Evolutionary conservation across 1,140 invertebrate genomes (phyloP).

Genomic region (Lerema accius): DNA sequence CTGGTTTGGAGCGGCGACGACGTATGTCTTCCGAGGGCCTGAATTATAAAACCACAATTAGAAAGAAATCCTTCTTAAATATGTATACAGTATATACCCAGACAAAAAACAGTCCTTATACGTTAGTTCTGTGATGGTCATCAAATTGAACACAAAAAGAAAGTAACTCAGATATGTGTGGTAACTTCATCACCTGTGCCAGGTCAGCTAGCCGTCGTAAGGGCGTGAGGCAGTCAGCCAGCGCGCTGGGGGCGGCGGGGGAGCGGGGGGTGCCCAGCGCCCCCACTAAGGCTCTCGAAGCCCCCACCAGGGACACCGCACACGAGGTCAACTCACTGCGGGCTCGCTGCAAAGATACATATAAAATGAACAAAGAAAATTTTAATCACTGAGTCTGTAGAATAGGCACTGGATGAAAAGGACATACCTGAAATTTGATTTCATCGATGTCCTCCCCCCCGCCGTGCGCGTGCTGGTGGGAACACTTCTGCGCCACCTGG

Average conservation of each 20-base stretch:
- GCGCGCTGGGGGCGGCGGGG: slow-evolving; percentile 83
- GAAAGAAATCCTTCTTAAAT: no score
- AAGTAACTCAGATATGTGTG: no score
- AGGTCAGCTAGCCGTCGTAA: slow-evolving; percentile 87
- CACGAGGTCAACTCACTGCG: slow-evolving; percentile 91
- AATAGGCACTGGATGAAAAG: slow-evolving; percentile 8
- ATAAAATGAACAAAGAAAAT: no score
- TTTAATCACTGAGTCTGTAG: no score
- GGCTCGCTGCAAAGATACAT: slow-evolving; percentile 84
- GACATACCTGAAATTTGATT: slow-evolving; percentile 86
- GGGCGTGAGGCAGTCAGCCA: slow-evolving; percentile 88
- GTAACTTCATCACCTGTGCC: slow-evolving; percentile 83
- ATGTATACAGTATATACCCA: no score
- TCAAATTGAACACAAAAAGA: no score
- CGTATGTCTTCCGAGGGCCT: slow-evolving; percentile 88
- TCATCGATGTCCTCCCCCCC: slow-evolving; percentile 88
- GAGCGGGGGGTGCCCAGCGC: slow-evolving; percentile 85
- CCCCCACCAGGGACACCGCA: slow-evolving; percentile 91
- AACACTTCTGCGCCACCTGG: slow-evolving; percentile 87
- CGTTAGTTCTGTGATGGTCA: no score
- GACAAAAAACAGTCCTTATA: no score
- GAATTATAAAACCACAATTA: slow-evolving; percentile 30
- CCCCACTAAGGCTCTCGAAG: slow-evolving; percentile 92
- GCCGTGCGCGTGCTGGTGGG: slow-evolving; percentile 86
- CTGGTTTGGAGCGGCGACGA: slow-evolving; percentile 90